Evolutionary conservation across 1,140 invertebrate genomes (phyloP).

Genomic region (Lanistes nyassanus): DNA sequence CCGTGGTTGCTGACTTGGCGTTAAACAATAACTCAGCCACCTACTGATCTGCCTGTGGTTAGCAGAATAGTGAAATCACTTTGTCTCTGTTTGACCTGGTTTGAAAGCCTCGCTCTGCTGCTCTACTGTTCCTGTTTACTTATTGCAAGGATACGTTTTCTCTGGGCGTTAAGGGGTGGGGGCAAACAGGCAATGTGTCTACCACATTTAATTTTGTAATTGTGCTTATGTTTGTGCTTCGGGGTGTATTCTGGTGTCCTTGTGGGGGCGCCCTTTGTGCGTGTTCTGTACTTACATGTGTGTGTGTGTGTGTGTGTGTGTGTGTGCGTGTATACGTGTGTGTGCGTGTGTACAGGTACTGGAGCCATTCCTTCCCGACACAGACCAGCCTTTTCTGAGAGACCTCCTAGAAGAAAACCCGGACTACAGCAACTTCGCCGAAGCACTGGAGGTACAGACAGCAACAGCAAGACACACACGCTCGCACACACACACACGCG

Average conservation of each 20-base stretch:
- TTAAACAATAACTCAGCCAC: too few species aligned
- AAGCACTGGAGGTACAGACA: slow-evolving; percentile 29
- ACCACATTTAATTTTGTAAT: neutral
- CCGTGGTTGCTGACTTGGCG: too few species aligned
- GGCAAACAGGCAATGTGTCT: too few species aligned
- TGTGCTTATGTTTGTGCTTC: neutral
- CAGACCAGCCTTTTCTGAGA: slow-evolving; percentile 32
- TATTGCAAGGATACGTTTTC: too few species aligned
- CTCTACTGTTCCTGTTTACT: too few species aligned
- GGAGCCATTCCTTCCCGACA: slow-evolving; percentile 20
- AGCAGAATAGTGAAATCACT: too few species aligned
- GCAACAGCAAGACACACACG: neutral
- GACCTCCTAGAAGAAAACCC: slow-evolving; percentile 35
- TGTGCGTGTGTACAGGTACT: slow-evolving; percentile 34
- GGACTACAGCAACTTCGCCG: slow-evolving; percentile 35
- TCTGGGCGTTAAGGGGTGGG: too few species aligned
- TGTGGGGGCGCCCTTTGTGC: too few species aligned
- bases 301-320: neutral
- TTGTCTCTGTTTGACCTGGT: too few species aligned
- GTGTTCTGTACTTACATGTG: slow-evolving; percentile 1
- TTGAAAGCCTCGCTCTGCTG: too few species aligned
- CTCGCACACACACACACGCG: neutral
- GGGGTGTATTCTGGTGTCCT: neutral
- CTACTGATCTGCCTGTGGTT: too few species aligned
- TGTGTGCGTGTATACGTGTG: slow-evolving; percentile 9